A percentile compares a stretch with the other conserved stretches of the same genome.
phyloP scores from a whole-genome alignment of 1,140 invertebrate species.

The Hesperophylax magnus region DNA sequence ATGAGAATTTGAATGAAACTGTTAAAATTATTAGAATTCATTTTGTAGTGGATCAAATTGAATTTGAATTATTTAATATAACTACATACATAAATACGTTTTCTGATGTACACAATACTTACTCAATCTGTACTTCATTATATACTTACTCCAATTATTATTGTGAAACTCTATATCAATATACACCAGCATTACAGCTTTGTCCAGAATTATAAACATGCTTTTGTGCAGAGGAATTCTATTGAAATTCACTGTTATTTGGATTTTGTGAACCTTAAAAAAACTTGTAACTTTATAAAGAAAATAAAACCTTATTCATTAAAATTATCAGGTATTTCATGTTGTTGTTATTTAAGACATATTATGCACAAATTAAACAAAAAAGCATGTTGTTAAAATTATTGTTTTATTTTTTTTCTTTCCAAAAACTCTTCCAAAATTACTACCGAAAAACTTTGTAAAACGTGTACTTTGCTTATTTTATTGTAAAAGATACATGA shows the following conservation, averaged over 20 bases:
- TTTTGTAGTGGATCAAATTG: too few species aligned
- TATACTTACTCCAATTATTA: too few species aligned
- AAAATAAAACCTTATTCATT: conserved; percentile 29
- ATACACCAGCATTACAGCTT: conserved; percentile 4
- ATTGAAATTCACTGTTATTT: conserved; percentile 8
- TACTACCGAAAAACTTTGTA: too few species aligned
- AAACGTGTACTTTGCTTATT: too few species aligned
- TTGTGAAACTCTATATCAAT: too few species aligned
- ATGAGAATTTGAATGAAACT: too few species aligned
- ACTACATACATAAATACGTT: too few species aligned
- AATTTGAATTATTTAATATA: too few species aligned
- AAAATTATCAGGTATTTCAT: conserved; percentile 54
- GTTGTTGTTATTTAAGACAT: conserved; percentile 53
- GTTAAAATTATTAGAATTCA: too few species aligned
- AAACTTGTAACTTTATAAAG: conserved; percentile 33
- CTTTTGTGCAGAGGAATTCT: conserved; percentile 21
- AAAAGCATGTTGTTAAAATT: conserved; percentile 53
- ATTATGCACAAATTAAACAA: conserved; percentile 58
- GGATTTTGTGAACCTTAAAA: conserved; percentile 23
- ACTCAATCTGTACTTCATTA: too few species aligned
- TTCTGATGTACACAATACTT: neutral
- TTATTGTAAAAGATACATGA: too few species aligned
- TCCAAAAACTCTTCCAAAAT: too few species aligned
- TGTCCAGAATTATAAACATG: conserved; percentile 27
- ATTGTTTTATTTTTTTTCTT: conserved; percentile 2